These are phyloP conservation scores for Megathymus violae DNA, from an alignment of 1,140 invertebrate species.

Conservation along the genomic window DNA sequence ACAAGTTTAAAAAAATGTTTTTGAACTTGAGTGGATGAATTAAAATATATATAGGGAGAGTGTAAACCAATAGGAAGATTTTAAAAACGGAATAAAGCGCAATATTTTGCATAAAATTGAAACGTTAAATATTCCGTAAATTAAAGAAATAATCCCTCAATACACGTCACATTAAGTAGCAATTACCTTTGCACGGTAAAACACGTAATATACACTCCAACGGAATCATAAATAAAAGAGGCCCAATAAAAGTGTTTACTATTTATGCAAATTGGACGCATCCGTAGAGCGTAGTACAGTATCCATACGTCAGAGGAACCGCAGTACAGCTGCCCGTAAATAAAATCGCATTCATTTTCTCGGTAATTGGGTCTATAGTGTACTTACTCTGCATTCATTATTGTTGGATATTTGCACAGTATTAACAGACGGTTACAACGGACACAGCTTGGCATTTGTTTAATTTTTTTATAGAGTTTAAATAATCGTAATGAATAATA, in stretches of 20 bases:
- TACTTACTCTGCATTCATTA: conserved; percentile 23
- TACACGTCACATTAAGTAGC: background rate
- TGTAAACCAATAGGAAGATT: too few relatives aligned
- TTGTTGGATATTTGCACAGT: conserved; percentile 13
- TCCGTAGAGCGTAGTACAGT: background rate
- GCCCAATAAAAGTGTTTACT: conserved; percentile 24
- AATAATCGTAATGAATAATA: background rate
- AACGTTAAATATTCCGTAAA: too few relatives aligned
- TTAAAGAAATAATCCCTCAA: too few relatives aligned
- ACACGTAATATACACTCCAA: background rate
- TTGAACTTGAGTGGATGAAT: too few relatives aligned
- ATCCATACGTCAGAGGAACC: conserved; percentile 17
- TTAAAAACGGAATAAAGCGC: too few relatives aligned
- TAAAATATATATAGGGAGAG: too few relatives aligned
- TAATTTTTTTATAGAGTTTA: background rate
- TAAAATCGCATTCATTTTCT: conserved; percentile 13
- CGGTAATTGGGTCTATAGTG: conserved; percentile 15
- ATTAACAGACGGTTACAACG: conserved; percentile 63
- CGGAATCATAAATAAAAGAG: conserved; percentile 21
- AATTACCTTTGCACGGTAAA: background rate
- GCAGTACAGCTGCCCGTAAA: conserved; percentile 9
- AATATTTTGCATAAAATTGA: too few relatives aligned
- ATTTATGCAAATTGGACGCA: conserved; percentile 22
- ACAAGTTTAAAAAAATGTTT: too few relatives aligned
- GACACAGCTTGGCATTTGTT: background rate